These are phyloP conservation scores for Polydesmus complanatus DNA, from an alignment of 2,888 invertebrate species.

Conservation along the genomic window DNA sequence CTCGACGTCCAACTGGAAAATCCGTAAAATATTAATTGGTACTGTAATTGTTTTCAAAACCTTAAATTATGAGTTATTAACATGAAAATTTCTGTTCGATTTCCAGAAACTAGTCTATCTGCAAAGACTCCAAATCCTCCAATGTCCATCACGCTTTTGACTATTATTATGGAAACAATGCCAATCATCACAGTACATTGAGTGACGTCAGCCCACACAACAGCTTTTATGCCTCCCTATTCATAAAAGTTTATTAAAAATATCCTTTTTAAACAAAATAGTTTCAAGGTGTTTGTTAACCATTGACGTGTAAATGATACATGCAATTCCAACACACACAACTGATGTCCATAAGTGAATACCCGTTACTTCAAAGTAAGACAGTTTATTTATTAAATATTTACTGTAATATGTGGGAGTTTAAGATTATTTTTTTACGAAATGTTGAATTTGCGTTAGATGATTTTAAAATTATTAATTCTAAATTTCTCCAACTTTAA, in stretches of 20 bases:
- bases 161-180: background rate
- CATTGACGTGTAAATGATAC: constrained; percentile 8
- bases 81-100: background rate
- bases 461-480: no score
- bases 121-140: background rate
- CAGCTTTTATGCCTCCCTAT: constrained; percentile 8
- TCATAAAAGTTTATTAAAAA: background rate
- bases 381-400: background rate
- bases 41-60: background rate
- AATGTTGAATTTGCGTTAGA: no score
- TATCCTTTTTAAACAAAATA: background rate
- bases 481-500: no score
- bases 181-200: constrained; percentile 1
- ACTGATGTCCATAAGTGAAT: constrained; percentile 5
- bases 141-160: constrained; percentile 4
- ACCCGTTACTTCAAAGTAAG: constrained; percentile 1
- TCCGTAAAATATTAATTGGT: background rate
- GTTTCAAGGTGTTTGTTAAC: background rate
- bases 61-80: background rate
- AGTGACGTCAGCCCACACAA: constrained; percentile 8
- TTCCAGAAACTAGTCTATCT: background rate
- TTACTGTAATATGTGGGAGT: background rate
- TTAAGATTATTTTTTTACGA: no score
- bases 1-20: background rate
- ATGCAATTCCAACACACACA: background rate